A percentile compares a stretch with the other conserved stretches of the same genome.
Evolutionary conservation across 2,113 vertebrate species (phyloP).

Genomic region (Zootoca vivipara): DNA sequence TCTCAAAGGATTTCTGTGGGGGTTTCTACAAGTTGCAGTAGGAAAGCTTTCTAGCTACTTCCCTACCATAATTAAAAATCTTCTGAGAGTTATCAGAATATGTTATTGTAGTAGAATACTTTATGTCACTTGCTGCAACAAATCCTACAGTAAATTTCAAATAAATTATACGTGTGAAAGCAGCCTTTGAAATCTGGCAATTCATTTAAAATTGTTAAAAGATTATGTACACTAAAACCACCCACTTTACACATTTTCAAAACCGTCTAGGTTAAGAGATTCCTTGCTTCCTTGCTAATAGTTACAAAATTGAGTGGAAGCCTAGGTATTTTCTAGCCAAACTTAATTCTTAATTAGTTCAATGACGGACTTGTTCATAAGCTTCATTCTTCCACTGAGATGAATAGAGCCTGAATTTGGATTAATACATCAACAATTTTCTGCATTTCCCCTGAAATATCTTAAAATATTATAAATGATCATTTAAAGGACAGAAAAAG

Average conservation of each 20-base stretch:
- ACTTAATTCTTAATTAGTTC: background rate
- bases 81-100: background rate
- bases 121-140: background rate
- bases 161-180: background rate
- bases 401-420: background rate
- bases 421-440: background rate
- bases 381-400: background rate
- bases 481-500: background rate
- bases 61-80: background rate
- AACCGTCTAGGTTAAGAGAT: background rate
- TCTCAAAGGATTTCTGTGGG: background rate
- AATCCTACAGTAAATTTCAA: background rate
- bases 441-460: background rate
- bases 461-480: background rate
- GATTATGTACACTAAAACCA: background rate
- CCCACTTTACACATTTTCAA: background rate
- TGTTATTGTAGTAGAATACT: background rate
- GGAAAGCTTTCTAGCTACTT: background rate
- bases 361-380: background rate
- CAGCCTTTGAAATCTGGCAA: background rate
- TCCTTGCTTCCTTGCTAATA: background rate
- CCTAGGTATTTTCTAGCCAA: background rate
- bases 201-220: background rate
- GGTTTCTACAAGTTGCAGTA: background rate
- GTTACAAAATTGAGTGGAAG: background rate